These are phyloP conservation scores for Uloborus diversus DNA, from an alignment of 1,140 invertebrate species.

Conservation along the genomic window DNA sequence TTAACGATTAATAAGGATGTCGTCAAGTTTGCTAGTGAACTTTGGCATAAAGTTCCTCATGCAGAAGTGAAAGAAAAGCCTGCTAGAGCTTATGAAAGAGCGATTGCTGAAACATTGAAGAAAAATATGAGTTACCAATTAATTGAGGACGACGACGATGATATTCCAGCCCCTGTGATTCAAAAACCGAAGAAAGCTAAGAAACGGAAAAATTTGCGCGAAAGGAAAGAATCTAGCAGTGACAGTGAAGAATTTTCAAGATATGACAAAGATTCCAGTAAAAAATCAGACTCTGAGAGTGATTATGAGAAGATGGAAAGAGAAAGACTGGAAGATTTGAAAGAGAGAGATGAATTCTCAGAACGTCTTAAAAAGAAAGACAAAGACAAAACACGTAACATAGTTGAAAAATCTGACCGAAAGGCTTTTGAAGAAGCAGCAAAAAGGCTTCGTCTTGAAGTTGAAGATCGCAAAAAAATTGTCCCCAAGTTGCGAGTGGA, in stretches of 20 bases:
- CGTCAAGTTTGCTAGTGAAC: slow-evolving; percentile 64
- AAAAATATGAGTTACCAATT: slow-evolving; percentile 66
- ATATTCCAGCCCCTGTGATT: slow-evolving; percentile 57
- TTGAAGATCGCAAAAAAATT: slow-evolving; percentile 80
- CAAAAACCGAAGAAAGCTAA: slow-evolving; percentile 13
- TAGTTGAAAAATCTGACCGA: slow-evolving; percentile 76
- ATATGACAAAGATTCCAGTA: slow-evolving; percentile 11
- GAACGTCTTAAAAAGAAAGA: slow-evolving; percentile 88
- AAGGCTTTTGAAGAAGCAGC: slow-evolving; percentile 90
- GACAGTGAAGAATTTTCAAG: not conserved
- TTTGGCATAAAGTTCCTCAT: slow-evolving; percentile 62
- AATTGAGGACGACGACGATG: slow-evolving; percentile 65
- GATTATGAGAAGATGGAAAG: slow-evolving; percentile 61
- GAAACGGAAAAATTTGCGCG: slow-evolving; percentile 56
- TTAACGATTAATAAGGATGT: slow-evolving; percentile 67
- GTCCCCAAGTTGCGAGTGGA: slow-evolving; percentile 88
- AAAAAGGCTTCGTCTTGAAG: slow-evolving; percentile 87
- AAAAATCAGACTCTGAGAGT: slow-evolving; percentile 46
- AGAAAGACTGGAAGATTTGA: slow-evolving; percentile 79
- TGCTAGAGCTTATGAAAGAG: slow-evolving; percentile 61
- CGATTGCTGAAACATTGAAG: slow-evolving; percentile 63
- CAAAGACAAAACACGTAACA: slow-evolving; percentile 86
- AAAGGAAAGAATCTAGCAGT: slow-evolving; percentile 16
- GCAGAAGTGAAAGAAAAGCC: slow-evolving; percentile 60
- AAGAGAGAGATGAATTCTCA: slow-evolving; percentile 94